These are phyloP conservation scores for Zaprionus ghesquierei DNA, from an alignment of 1,140 invertebrate species.

Conservation along the genomic window DNA sequence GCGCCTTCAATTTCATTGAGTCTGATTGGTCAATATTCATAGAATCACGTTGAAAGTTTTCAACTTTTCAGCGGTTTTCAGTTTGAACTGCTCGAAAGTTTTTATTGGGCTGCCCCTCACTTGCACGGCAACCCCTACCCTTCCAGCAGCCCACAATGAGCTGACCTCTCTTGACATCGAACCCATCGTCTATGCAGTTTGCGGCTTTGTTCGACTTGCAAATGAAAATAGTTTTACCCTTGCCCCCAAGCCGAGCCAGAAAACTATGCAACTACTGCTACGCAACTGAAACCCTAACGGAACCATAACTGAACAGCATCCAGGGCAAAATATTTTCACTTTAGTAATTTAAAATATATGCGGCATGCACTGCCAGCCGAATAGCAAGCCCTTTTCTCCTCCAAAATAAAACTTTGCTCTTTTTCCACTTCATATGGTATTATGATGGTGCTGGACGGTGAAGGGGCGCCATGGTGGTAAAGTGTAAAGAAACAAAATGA, in stretches of 20 bases:
- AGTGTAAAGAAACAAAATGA: conserved; percentile 15
- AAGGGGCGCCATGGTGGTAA: too few relatives aligned
- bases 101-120: conserved; percentile 46
- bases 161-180: not conserved
- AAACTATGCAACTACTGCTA: conserved; percentile 6
- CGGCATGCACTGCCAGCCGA: conserved; percentile 37
- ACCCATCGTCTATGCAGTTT: conserved; percentile 35
- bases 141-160: not conserved
- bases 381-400: conserved; percentile 10
- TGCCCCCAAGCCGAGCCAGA: conserved; percentile 18
- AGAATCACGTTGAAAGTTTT: conserved; percentile 63
- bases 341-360: conserved; percentile 32
- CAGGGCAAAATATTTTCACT: conserved; percentile 52
- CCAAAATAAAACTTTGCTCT: conserved; percentile 32
- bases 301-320: conserved; percentile 32
- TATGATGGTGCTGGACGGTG: conserved; percentile 7
- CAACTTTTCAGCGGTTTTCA: conserved; percentile 73
- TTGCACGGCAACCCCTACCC: not conserved
- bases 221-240: conserved; percentile 73
- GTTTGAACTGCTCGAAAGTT: conserved; percentile 54
- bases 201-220: conserved; percentile 71
- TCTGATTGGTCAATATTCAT: conserved; percentile 78
- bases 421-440: conserved; percentile 55
- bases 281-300: conserved; percentile 8
- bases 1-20: conserved; percentile 59